Base-by-base conservation (phyloP, 2,113 vertebrate species). In the Azemiops feae region DNA sequence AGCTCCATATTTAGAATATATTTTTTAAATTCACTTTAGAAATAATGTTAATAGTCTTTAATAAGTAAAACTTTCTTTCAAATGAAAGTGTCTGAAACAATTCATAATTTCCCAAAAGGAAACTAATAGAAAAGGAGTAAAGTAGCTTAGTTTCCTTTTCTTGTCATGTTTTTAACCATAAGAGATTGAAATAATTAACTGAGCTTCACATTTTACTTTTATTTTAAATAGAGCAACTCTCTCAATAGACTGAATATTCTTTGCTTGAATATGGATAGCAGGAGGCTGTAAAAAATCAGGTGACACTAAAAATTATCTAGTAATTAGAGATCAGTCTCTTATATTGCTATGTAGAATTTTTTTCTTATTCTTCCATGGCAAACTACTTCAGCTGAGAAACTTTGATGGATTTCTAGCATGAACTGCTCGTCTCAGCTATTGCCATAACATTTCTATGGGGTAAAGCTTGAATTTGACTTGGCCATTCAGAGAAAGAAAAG, bases 21-120 rank as follows among this genome's bases (percentile, higher is more conserved):
- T 74, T 50, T 81, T 50, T 90, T 23, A 47, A 89, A 87, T 81
- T 57, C 74, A 90, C 88, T 81, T 47, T 47, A 81, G 27, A 90
- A 92, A 74, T 47, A 45, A 81, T 57, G 53, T 69, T 94, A n/a
- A 1, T n/a, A 58, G 57, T 30, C 43, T 39, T 92, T 92, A 39
- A 81, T 22, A 90, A 92, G 74, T 60, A 92, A 50, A 57, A 52
- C 87, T 92, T 47, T 89, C 25, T 91, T 90, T 20, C 18, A 87
- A 90, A 93, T 52, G 43, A 34, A 91, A 47, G 89, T 27, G 9
- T 86, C 89, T 43, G 47, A 86, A 88, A 86, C 92, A 92, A 89
- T 85, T 92, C 64, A 86, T 92, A 39, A 27, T 64, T 93, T 60
- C 27, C 89, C 90, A 23, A 16, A 39, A 90, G 91, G 20, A 54